A percentile compares a stretch with the other conserved stretches of the same genome.
These are phyloP conservation scores for Diachasmimorpha longicaudata DNA, from an alignment of 1,140 invertebrate genomes.

Conservation along the genomic window DNA sequence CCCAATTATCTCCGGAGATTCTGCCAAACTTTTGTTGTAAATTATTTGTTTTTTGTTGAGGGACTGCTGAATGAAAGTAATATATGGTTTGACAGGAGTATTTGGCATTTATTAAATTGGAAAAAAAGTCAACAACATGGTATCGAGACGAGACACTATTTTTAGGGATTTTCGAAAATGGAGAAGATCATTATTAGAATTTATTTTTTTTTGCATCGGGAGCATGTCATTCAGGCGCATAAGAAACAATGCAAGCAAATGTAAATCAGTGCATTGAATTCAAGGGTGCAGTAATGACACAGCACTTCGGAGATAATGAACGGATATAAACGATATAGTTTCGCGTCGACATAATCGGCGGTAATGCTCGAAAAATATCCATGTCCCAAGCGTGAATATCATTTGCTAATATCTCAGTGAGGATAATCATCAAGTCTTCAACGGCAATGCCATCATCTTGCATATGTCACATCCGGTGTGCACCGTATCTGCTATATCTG, in stretches of 20 bases:
- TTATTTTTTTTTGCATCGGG: too few relatives aligned
- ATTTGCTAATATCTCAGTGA: constrained; percentile 44
- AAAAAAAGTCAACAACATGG: too few relatives aligned
- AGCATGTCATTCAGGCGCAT: too few relatives aligned
- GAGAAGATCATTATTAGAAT: too few relatives aligned
- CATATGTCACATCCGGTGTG: constrained; percentile 46
- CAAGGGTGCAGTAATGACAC: not conserved
- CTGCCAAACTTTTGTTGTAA: not conserved
- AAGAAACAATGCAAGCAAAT: too few relatives aligned
- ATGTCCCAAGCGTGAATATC: constrained; percentile 58
- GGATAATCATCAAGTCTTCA: constrained; percentile 52
- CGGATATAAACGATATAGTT: constrained; percentile 4
- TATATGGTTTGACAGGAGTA: too few relatives aligned
- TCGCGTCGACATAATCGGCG: constrained; percentile 5
- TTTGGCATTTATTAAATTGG: too few relatives aligned
- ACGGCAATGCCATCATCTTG: constrained; percentile 57
- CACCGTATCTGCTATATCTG: not conserved
- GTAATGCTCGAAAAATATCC: constrained; percentile 40
- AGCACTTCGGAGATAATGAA: not conserved
- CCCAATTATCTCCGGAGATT: not conserved
- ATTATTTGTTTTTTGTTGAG: not conserved
- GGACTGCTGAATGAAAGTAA: too few relatives aligned
- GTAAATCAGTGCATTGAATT: not conserved
- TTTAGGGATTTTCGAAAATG: too few relatives aligned
- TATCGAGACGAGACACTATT: too few relatives aligned